These are phyloP conservation scores for Psephotus haematonotus DNA, from an alignment of 2,113 vertebrate species.

Conservation along the genomic window DNA sequence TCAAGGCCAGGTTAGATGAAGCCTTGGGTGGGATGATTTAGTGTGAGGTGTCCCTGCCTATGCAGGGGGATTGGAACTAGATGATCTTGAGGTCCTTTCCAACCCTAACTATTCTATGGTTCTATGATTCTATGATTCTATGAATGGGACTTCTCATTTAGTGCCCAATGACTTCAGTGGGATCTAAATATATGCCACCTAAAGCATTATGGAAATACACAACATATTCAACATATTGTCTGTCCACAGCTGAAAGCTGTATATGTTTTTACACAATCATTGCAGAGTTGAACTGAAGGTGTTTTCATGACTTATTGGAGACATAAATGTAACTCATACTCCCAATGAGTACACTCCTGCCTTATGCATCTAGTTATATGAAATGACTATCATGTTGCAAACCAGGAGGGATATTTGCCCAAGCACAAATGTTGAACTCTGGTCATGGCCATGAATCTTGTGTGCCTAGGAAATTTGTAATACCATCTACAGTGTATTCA, in stretches of 20 bases:
- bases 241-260: neutral
- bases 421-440: neutral
- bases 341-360: neutral
- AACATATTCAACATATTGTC: neutral
- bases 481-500: neutral
- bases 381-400: neutral
- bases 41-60: too few species aligned
- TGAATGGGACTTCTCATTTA: neutral
- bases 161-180: neutral
- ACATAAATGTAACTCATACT: neutral
- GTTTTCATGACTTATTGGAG: neutral
- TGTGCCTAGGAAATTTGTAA: neutral
- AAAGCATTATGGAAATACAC: neutral
- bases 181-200: neutral
- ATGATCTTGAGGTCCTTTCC: too few species aligned
- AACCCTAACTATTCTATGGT: too few species aligned
- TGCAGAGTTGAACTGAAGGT: neutral
- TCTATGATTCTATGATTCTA: neutral
- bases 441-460: neutral
- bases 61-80: too few species aligned
- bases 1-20: too few species aligned
- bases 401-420: neutral
- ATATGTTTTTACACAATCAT: neutral
- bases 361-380: neutral
- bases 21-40: too few species aligned